A percentile compares a stretch with the other conserved stretches of the same genome.
Conservation (phyloP, 2,113 vertebrate species). For the Eretmochelys imbricata region DNA sequence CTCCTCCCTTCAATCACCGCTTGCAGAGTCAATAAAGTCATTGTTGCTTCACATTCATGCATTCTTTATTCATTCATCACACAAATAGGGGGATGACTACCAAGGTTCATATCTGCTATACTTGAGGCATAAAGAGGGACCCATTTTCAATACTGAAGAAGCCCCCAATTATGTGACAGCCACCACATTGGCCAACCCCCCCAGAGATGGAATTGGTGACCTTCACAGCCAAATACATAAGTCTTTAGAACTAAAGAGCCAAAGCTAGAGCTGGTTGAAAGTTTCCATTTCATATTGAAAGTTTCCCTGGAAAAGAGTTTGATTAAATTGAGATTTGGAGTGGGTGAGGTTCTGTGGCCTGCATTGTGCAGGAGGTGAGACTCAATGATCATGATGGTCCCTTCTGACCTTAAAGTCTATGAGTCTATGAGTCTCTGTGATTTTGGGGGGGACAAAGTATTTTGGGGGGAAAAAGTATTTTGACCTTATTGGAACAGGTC, state of each 20-base stretch:
- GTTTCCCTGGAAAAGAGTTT: background rate
- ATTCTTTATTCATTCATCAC: no score
- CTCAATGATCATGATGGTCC: no score
- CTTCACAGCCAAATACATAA: background rate
- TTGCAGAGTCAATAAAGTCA: no score
- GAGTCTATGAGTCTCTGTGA: no score
- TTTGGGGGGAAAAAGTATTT: background rate
- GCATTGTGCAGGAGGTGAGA: no score
- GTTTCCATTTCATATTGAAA: background rate
- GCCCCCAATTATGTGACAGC: background rate
- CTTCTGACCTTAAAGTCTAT: no score
- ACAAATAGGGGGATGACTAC: no score
- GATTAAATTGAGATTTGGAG: background rate
- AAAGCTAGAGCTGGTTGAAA: background rate
- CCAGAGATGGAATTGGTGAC: background rate
- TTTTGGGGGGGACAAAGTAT: no score
- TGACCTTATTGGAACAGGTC: background rate
- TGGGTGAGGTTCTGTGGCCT: no score
- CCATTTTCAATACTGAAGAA: background rate
- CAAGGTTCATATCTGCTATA: background rate
- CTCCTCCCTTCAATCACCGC: no score
- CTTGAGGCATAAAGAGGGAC: background rate
- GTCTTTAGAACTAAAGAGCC: background rate
- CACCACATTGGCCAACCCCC: background rate
- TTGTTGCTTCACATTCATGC: no score